Conservation (phyloP, 2,888 invertebrate species). For the Nemotelus nigrinus region DNA sequence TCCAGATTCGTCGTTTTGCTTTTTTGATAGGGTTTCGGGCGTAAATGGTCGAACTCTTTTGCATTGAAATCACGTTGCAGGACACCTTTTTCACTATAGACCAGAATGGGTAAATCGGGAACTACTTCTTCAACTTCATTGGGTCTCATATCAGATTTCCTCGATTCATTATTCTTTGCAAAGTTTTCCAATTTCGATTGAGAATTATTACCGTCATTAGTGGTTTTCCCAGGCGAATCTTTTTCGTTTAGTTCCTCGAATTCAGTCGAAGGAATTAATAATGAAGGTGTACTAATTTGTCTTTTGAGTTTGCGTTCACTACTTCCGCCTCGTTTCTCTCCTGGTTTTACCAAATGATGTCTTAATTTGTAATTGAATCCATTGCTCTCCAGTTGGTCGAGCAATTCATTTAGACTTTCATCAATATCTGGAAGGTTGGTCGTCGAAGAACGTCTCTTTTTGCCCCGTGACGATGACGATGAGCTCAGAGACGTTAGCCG, state of each 20-base stretch:
- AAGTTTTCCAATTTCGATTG: neutral
- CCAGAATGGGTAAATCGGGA: constrained; percentile 45
- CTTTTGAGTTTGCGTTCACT: constrained; percentile 42
- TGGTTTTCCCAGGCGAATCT: neutral
- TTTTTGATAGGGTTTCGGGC: constrained; percentile 7
- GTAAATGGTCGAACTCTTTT: constrained; percentile 50
- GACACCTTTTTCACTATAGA: constrained; percentile 50
- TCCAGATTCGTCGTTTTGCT: constrained; percentile 43
- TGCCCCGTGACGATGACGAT: constrained; percentile 12
- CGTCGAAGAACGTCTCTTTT: constrained; percentile 42
- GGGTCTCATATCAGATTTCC: constrained; percentile 13
- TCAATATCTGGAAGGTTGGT: constrained; percentile 44
- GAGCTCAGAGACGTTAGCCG: neutral
- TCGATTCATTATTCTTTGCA: constrained; percentile 29
- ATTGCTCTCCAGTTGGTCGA: constrained; percentile 45
- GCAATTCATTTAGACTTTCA: constrained; percentile 46
- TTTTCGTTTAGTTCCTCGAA: neutral
- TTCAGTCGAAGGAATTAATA: constrained; percentile 39
- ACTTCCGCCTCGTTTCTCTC: constrained; percentile 11
- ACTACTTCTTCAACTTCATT: neutral
- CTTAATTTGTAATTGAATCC: constrained; percentile 50
- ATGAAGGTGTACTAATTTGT: constrained; percentile 23
- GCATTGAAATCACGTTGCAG: constrained; percentile 50
- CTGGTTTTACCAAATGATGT: neutral
- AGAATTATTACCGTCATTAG: constrained; percentile 39